Evolutionary conservation across 2,888 invertebrate genomes (phyloP).

Genomic region (Linyphia triangularis): DNA sequence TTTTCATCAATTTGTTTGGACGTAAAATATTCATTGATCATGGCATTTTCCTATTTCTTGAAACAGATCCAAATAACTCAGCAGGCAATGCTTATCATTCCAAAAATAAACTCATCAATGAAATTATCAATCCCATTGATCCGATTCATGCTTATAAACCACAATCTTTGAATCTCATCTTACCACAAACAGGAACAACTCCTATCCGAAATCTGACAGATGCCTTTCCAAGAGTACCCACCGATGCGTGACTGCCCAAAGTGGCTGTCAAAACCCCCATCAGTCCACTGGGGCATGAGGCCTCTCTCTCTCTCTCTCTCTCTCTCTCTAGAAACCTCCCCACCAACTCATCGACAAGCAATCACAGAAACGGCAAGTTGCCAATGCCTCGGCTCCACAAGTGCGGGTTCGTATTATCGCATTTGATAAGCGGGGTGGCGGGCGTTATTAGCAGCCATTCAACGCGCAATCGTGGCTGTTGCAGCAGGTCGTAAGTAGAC

Average conservation of each 20-base stretch:
- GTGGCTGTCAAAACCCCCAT: constrained; percentile 60
- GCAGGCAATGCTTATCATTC: too few relatives aligned
- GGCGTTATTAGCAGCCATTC: constrained; percentile 42
- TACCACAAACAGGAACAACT: too few relatives aligned
- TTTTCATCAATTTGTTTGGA: too few relatives aligned
- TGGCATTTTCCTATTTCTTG: too few relatives aligned
- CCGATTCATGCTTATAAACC: too few relatives aligned
- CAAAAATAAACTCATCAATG: too few relatives aligned
- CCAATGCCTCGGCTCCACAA: constrained; percentile 25
- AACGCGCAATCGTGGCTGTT: constrained; percentile 3
- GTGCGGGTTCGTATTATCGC: constrained; percentile 14
- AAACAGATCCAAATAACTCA: too few relatives aligned
- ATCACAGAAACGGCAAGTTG: constrained; percentile 14
- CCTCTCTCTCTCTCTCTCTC: background rate
- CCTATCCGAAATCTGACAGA: too few relatives aligned
- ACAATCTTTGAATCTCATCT: too few relatives aligned
- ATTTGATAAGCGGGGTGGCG: constrained; percentile 19
- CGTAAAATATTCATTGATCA: too few relatives aligned
- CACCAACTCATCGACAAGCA: background rate
- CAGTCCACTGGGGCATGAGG: constrained; percentile 35
- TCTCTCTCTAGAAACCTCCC: background rate
- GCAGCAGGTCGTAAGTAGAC: background rate
- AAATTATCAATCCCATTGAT: too few relatives aligned
- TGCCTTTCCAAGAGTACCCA: too few relatives aligned
- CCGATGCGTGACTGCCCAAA: constrained; percentile 36